These are phyloP conservation scores for Tragulus kanchil DNA, from an alignment of 2,113 vertebrate species.

Conservation along the genomic window DNA sequence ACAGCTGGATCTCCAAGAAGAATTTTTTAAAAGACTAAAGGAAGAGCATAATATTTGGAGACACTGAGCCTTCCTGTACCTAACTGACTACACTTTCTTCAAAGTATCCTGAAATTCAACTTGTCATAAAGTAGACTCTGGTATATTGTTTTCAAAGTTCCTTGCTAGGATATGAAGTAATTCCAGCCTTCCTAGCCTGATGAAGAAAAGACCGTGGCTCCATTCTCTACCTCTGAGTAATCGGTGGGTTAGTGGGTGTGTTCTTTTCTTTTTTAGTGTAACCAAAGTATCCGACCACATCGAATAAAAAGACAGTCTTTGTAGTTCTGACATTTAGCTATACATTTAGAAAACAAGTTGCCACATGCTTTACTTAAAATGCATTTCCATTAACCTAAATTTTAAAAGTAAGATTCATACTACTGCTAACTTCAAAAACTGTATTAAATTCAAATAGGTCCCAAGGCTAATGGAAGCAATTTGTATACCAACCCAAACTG, in stretches of 20 bases:
- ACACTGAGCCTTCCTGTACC: neutral
- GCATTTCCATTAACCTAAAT: conserved; percentile 90
- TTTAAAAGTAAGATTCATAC: conserved; percentile 90
- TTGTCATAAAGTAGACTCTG: neutral
- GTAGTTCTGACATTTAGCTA: conserved; percentile 85
- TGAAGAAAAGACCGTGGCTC: neutral
- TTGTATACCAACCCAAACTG: conserved; percentile 92
- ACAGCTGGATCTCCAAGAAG: neutral
- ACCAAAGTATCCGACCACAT: conserved; percentile 71
- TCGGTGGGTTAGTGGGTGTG: neutral
- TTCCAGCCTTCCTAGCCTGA: neutral
- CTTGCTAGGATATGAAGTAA: neutral
- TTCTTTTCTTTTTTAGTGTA: conserved; percentile 41
- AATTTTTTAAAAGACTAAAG: neutral
- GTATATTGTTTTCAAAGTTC: neutral
- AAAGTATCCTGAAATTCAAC: neutral
- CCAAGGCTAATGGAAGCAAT: conserved; percentile 94
- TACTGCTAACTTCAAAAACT: conserved; percentile 89
- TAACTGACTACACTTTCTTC: neutral
- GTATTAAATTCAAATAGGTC: conserved; percentile 93
- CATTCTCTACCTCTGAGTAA: neutral
- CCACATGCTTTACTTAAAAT: conserved; percentile 87
- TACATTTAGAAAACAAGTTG: conserved; percentile 89
- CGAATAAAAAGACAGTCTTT: conserved; percentile 84
- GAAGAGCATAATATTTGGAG: conserved; percentile 33